Base-by-base conservation (phyloP, 2,888 invertebrate genomes). In the Trimorus sp. region DNA sequence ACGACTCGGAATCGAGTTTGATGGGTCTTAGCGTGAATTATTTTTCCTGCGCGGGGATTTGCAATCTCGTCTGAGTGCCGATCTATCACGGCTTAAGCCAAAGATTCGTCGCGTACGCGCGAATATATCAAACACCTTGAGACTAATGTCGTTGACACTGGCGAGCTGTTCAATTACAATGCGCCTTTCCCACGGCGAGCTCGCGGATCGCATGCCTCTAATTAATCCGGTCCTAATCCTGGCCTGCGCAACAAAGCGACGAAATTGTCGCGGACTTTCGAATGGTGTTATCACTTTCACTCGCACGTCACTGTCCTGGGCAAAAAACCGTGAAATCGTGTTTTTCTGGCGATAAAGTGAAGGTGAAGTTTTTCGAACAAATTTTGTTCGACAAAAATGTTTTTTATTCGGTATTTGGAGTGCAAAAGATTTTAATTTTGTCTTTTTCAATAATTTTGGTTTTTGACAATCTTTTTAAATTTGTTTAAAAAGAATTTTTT, bases 141-240 rank as follows among this genome's bases (percentile, higher is more conserved):
- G 74, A 79, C 65, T 70, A 71, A 79, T 82, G 82, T 82, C 82
- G 79, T 82, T 82, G 82, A 82, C 82, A 82, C 75, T 79, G 75
- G 66, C 53, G 68, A 59, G 45, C 76, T 7, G 62, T 81, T 83
- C 73, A 75, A 81, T 83, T 75, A 75, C 78, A 75, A 71, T 80
- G 80, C 71, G 66, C 80, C 62, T 80, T 80, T 80, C 80, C 76
- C 80, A 76, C 75, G 80, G 53, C 48, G 26, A 26, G 80, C 53
- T 65, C 69, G 58, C 69, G 58, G 69, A 80, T 80, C 65, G 71
- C 76, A 76, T 71, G 71, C 60, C 38, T 71, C 66, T 75, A 80
- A 76, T 81, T 76, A 76, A 81, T 81, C 71, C 62, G 38, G 60
- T 66, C 80, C 81, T 81, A 81, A 81, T 81, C 81, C 63, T 73